A percentile compares a stretch with the other conserved stretches of the same genome.
phyloP scores from a whole-genome alignment of 2,888 invertebrate genomes.

The Acanthopleura granulata region DNA sequence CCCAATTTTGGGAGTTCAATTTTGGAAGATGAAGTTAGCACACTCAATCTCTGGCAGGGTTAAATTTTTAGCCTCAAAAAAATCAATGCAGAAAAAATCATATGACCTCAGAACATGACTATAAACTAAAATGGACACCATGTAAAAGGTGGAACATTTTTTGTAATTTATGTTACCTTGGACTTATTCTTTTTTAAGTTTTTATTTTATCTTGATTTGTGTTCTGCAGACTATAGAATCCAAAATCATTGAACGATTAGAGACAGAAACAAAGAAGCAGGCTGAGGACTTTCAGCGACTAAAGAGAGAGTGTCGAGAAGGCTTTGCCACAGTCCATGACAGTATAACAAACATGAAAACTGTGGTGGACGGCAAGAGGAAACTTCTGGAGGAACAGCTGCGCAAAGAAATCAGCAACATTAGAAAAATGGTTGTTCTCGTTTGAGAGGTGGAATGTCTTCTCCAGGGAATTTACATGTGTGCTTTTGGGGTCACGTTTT shows the following conservation, averaged over 20 bases:
- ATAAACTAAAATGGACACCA: too few species aligned
- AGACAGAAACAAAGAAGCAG: slow-evolving; percentile 44
- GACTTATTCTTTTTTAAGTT: too few species aligned
- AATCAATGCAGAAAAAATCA: too few species aligned
- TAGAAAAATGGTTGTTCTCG: slow-evolving; percentile 68
- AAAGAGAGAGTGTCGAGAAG: slow-evolving; percentile 65
- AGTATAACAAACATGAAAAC: slow-evolving; percentile 67
- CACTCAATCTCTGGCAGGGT: too few species aligned
- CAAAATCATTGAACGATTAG: slow-evolving; percentile 47
- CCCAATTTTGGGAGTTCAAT: too few species aligned
- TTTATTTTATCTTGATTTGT: not conserved
- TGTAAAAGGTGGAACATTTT: too few species aligned
- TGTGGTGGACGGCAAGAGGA: slow-evolving; percentile 67
- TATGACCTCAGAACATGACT: too few species aligned
- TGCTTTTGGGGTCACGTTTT: too few species aligned
- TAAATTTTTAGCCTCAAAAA: too few species aligned
- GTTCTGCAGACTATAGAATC: slow-evolving; percentile 43
- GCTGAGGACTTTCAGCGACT: slow-evolving; percentile 58
- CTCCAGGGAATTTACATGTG: too few species aligned
- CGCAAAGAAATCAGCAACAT: slow-evolving; percentile 67
- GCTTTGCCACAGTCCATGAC: slow-evolving; percentile 67
- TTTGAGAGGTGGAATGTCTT: slow-evolving; percentile 27
- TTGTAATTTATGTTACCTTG: too few species aligned
- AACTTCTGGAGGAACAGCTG: slow-evolving; percentile 66
- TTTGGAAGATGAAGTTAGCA: too few species aligned